Evolutionary conservation across 2,888 invertebrate genomes (phyloP), one percentile per base, ranked within the genome.

Genomic region (Folsomia manolachei): DNA sequence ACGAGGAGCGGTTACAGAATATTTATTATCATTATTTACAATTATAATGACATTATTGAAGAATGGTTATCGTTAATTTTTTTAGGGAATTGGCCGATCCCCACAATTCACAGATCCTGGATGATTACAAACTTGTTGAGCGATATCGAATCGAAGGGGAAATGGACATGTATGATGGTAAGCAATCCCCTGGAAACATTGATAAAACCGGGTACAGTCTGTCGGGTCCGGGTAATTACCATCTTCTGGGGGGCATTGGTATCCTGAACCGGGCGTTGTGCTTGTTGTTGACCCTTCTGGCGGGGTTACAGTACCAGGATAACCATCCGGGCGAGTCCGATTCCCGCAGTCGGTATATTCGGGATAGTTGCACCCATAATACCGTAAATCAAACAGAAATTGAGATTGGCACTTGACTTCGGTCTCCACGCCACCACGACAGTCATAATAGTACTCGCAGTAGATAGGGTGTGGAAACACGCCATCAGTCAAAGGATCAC

Each of bases 301-400:
- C 21, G 69, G 60, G 7, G 73, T 71, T 1, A 19, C n/a, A 1
- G 69, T 69, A 19, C 70, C 73, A 11, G 71, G 74, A 18, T 63
- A 64, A 62, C 67, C 70, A 2, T 27, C 51, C 27, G 72, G 72
- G 2, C 74, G 27, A 4, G 25, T 23, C 24, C 74, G 18, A 52
- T 74, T 66, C 21, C 62, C 27, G 39, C 71, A 74, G 11, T 69
- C 71, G 19, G 71, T 71, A 4, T 66, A 24, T 27, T 71, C 70
- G 1, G 74, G 67, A 23, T 56, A 74, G 53, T 74, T 71, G 26
- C 74, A 74, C 9, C 74, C 74, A 4, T 7, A 7, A 52, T 71
- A 74, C 0, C 63, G 25, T 23, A 74, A 52, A 27, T 71, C 71
- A 63, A 70, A 74, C 0, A 74, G 67, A 11, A 52, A 27, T 4